Evolutionary conservation across 1,140 invertebrate species (phyloP).

Genomic region (Pseudoatta argentina): DNA sequence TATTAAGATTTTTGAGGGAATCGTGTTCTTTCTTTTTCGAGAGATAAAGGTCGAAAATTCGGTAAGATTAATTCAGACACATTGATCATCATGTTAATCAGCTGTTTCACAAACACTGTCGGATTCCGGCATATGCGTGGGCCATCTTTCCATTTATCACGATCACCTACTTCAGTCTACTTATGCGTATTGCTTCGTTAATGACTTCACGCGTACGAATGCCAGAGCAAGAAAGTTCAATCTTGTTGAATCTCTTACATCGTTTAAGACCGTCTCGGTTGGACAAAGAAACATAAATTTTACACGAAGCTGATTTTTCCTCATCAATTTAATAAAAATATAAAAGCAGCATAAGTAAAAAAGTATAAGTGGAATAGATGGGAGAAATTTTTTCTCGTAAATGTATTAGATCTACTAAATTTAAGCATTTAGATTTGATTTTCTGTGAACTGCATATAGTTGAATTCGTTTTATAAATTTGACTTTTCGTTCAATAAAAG

Average conservation of each 20-base stretch:
- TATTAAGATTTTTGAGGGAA: not conserved
- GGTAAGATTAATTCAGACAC: constrained; percentile 22
- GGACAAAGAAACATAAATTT: not conserved
- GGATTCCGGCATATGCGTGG: constrained; percentile 40
- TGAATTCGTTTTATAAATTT: constrained; percentile 64
- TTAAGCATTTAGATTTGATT: not conserved
- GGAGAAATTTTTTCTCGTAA: not conserved
- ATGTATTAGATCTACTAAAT: not conserved
- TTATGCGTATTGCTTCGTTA: constrained; percentile 29
- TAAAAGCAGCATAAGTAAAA: not conserved
- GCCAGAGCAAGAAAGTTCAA: not conserved
- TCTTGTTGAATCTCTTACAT: constrained; percentile 9
- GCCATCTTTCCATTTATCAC: constrained; percentile 53
- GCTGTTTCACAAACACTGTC: constrained; percentile 38
- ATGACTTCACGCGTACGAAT: constrained; percentile 13
- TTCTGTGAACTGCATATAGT: too few species aligned
- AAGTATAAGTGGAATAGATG: not conserved
- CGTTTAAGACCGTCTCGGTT: not conserved
- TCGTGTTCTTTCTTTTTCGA: not conserved
- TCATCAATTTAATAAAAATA: not conserved
- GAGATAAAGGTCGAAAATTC: not conserved
- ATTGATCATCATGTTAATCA: constrained; percentile 43
- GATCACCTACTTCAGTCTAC: constrained; percentile 1
- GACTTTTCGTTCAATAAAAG: constrained; percentile 10
- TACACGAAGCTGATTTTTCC: not conserved